These are phyloP conservation scores for Turritopsis dohrnii DNA, from an alignment of 30 jellyfish, hydroid and myxozoan species.

Conservation along the genomic window DNA sequence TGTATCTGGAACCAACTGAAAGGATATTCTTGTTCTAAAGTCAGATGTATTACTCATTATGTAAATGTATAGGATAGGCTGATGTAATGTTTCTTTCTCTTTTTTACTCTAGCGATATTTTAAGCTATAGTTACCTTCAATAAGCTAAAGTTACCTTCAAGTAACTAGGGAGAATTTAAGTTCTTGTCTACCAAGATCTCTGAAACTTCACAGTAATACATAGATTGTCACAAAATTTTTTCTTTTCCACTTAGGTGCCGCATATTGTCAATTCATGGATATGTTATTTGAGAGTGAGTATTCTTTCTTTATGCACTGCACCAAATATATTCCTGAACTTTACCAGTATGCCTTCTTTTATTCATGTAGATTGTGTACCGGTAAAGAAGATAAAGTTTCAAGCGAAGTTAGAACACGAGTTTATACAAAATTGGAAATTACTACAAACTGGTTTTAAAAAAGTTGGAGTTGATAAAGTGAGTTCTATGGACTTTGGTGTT, in stretches of 20 bases:
- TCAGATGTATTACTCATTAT: too few relatives aligned
- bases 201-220: too few relatives aligned
- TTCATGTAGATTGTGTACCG: constrained; percentile 71
- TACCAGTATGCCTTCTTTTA: neutral
- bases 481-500: neutral
- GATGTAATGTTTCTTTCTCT: too few relatives aligned
- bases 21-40: too few relatives aligned
- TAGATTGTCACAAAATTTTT: neutral
- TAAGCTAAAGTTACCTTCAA: too few relatives aligned
- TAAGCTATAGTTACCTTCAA: too few relatives aligned
- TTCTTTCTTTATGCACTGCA: neutral
- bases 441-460: constrained; percentile 87
- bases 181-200: too few relatives aligned
- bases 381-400: constrained; percentile 83
- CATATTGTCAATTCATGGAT: constrained; percentile 93
- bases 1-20: too few relatives aligned
- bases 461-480: constrained; percentile 94
- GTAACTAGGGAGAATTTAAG: too few relatives aligned
- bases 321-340: neutral
- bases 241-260: constrained; percentile 67
- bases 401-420: constrained; percentile 93
- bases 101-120: too few relatives aligned
- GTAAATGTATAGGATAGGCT: too few relatives aligned
- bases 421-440: constrained; percentile 75
- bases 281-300: constrained; percentile 94